Conservation (phyloP, 2,888 invertebrate genomes). For the Formica aserva region DNA sequence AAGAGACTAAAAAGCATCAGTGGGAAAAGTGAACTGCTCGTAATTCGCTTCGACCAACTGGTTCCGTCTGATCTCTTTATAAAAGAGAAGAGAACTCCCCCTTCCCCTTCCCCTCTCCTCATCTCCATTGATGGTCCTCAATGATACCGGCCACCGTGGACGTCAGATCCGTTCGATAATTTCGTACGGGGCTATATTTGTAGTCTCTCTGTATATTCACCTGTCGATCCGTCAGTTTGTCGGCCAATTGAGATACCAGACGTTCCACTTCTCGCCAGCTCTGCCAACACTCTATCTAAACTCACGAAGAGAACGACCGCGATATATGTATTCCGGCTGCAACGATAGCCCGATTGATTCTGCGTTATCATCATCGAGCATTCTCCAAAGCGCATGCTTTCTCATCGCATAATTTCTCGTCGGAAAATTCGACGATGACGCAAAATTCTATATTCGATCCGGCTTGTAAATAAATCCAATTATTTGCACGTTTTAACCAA, state of each 20-base stretch:
- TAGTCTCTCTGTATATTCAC: conserved; percentile 72
- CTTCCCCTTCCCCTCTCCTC: not conserved
- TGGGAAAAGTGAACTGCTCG: conserved; percentile 57
- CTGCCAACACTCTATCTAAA: conserved; percentile 67
- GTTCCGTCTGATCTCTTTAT: conserved; percentile 71
- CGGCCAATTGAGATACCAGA: conserved; percentile 70
- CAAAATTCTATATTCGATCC: conserved; percentile 47
- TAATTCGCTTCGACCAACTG: conserved; percentile 68
- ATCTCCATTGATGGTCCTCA: conserved; percentile 64
- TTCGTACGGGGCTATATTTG: conserved; percentile 73
- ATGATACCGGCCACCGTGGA: conserved; percentile 74
- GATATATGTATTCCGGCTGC: conserved; percentile 18
- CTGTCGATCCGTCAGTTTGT: conserved; percentile 73
- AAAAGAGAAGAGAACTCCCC: conserved; percentile 56
- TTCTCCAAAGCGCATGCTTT: conserved; percentile 23
- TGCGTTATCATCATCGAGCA: conserved; percentile 53
- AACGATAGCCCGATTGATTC: conserved; percentile 65
- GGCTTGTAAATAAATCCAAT: conserved; percentile 29
- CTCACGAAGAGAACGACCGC: conserved; percentile 37
- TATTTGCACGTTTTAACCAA: conserved; percentile 1
- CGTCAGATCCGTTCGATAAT: conserved; percentile 76
- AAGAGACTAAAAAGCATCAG: conserved; percentile 36
- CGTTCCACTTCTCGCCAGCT: conserved; percentile 72
- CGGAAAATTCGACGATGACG: conserved; percentile 26
- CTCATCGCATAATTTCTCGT: conserved; percentile 38